Percentiles rank a stretch among this genome's conserved stretches.
Evolutionary conservation across 1,140 invertebrate species (phyloP).

Genomic region (Bradysia coprophila): DNA sequence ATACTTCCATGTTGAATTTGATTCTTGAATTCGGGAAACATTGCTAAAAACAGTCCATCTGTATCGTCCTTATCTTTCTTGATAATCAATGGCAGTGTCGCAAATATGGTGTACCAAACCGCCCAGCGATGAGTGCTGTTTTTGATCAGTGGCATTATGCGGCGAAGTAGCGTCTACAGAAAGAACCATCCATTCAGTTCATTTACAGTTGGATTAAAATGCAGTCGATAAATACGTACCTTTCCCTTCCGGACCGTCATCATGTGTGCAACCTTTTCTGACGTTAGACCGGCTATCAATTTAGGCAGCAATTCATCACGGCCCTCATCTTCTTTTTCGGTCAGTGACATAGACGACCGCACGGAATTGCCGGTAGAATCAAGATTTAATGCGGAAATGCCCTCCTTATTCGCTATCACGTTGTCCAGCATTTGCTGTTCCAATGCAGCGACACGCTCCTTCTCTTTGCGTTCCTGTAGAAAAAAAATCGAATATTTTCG

Average conservation of each 20-base stretch:
- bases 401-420: conserved; percentile 21
- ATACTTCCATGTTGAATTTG: conserved; percentile 24
- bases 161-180: conserved; percentile 31
- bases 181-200: conserved; percentile 4
- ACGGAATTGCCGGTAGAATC: conserved; percentile 21
- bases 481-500: conserved; percentile 1
- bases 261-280: conserved; percentile 42
- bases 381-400: conserved; percentile 13
- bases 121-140: conserved; percentile 25
- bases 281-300: conserved; percentile 37
- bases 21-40: conserved; percentile 31
- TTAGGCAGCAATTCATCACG: conserved; percentile 32
- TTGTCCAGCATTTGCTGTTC: conserved; percentile 23
- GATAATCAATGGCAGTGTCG: conserved; percentile 25
- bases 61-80: conserved; percentile 27
- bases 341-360: conserved; percentile 23
- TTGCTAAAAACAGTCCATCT: conserved; percentile 26
- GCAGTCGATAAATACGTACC: conserved; percentile 22
- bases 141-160: conserved; percentile 32
- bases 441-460: conserved; percentile 27
- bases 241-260: conserved; percentile 54
- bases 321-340: conserved; percentile 17
- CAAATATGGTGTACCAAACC: conserved; percentile 30
- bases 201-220: conserved; percentile 3
- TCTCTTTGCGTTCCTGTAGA: conserved; percentile 32